Evolutionary conservation across 2,797 vertebrate genomes (phyloP), one percentile per base, ranked within the genome.

Genomic region (Crenichthys baileyi): DNA sequence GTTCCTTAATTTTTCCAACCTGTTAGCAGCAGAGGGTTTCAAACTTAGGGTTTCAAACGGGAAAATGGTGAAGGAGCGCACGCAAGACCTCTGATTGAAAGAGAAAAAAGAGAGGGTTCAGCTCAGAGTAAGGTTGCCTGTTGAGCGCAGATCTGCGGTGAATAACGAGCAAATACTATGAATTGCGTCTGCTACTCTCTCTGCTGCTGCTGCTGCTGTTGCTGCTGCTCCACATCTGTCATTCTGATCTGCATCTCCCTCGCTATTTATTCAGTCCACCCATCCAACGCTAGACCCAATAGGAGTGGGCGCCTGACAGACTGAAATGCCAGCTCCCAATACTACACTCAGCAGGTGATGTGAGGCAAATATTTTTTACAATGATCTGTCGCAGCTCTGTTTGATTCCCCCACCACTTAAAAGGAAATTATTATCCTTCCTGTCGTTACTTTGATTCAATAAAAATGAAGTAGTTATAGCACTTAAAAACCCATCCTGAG

Each of bases 261-360:
- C 91, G 87, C 93, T 95, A 95, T 96, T 96, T 95, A 96, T 95
- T 87, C 90, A 88, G 90, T 95, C 94, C 92, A 91, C 91, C 92
- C 90, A 93, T 93, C 53, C 92, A 88, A 15, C 22, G 90, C 91
- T 70, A 86, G 95, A 91, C 91, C 95, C 94, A 94, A 93, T 94
- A 82, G 92, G 93, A 90, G 88, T 44, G 84, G 76, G 90, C 88
- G 94, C 93, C 92, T 93, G 94, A 87, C 90, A 89, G 81, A 84
- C 83, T 70, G 73, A 89, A 89, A 79, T 85, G 85, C 76, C 80
- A 24, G 67, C 72, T 86, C 80, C 73, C 75, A 55, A 73, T 80
- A 73, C 58, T 75, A 70, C 82, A 85, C 65, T 82, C 79, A 77
- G 41, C 76, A 80, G 83, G 88, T 92, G 90, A 93, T 89, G 88